These are phyloP conservation scores for Sebastes oblongus DNA, from an alignment of 2,797 vertebrate genomes.

Conservation along the genomic window DNA sequence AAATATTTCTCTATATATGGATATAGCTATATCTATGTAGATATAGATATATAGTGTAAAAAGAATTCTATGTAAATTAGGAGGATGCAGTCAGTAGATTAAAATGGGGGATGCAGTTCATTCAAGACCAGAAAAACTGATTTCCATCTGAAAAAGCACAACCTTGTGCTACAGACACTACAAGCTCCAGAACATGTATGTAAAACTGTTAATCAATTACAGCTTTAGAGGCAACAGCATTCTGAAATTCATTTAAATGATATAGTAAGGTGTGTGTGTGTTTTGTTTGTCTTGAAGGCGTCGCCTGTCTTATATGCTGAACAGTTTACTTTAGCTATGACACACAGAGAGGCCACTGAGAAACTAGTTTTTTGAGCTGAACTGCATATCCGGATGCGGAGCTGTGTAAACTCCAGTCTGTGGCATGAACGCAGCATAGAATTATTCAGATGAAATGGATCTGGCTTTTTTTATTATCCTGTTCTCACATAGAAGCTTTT, in stretches of 20 bases:
- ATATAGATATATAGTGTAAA: too few species aligned
- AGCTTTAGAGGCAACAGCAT: background rate
- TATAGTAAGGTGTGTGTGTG: background rate
- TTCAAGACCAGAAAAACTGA: too few species aligned
- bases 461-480: background rate
- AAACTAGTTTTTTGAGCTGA: constrained; percentile 16
- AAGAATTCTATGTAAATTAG: too few species aligned
- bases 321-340: constrained; percentile 32
- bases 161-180: background rate
- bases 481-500: background rate
- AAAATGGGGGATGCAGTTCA: too few species aligned
- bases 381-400: background rate
- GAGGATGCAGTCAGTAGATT: too few species aligned
- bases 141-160: background rate
- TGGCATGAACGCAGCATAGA: background rate
- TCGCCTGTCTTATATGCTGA: background rate
- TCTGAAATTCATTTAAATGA: background rate
- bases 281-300: constrained; percentile 33
- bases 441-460: background rate
- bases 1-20: fast-evolving
- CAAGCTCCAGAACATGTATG: background rate
- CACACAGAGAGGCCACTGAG: background rate
- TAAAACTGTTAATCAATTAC: background rate
- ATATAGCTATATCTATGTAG: fast-evolving
- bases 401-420: constrained; percentile 8